phyloP scores from a whole-genome alignment of 1,140 invertebrate genomes.

The Drosophila watanabei region DNA sequence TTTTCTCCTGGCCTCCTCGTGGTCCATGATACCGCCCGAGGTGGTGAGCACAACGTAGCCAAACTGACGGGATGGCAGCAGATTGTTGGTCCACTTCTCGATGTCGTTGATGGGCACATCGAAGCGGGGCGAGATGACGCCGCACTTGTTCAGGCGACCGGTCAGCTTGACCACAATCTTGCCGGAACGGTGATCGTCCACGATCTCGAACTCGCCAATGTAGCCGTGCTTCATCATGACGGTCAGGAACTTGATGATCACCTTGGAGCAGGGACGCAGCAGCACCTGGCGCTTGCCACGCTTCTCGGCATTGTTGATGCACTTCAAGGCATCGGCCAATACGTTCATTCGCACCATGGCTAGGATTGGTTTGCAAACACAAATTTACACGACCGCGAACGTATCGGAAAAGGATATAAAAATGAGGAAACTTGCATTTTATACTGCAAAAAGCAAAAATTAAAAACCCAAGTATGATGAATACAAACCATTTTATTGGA shows the following conservation, averaged over 20 bases:
- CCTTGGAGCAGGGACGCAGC: slow-evolving; percentile 99
- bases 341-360: slow-evolving; percentile 99
- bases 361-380: slow-evolving; percentile 85
- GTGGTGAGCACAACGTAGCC: slow-evolving; percentile 99
- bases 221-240: slow-evolving; percentile 99
- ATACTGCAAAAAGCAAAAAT: too few species aligned
- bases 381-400: slow-evolving; percentile 85
- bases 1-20: slow-evolving; percentile 99
- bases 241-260: slow-evolving; percentile 99
- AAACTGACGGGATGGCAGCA: slow-evolving; percentile 99
- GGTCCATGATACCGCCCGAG: slow-evolving; percentile 99
- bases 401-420: slow-evolving; percentile 85
- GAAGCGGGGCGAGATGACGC: slow-evolving; percentile 97
- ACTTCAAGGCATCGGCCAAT: slow-evolving; percentile 98
- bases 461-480: too few species aligned
- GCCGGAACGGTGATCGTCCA: slow-evolving; percentile 99
- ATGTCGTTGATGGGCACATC: slow-evolving; percentile 98
- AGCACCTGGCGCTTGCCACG: slow-evolving; percentile 99
- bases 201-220: slow-evolving; percentile 99
- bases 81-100: slow-evolving; percentile 99
- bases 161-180: slow-evolving; percentile 99
- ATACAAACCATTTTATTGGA: too few species aligned
- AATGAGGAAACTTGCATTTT: too few species aligned
- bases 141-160: slow-evolving; percentile 99
- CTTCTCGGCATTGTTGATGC: slow-evolving; percentile 99